Percentiles rank a stretch among this genome's conserved stretches.
Evolutionary conservation across 2,797 vertebrate genomes (phyloP).

Genomic region (Betta splendens): DNA sequence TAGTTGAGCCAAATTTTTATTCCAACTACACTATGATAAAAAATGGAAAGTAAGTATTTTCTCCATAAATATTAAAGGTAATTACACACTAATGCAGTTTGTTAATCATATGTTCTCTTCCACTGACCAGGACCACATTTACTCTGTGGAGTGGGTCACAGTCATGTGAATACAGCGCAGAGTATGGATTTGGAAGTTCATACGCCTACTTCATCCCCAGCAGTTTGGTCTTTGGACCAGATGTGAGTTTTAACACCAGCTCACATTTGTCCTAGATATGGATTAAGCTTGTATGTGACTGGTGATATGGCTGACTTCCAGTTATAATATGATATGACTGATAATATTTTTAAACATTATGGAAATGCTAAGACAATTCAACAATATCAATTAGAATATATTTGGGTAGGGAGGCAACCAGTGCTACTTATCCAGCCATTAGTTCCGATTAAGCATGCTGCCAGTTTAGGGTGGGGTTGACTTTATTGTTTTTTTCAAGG

Average conservation of each 20-base stretch:
- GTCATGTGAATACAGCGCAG: conserved; percentile 64
- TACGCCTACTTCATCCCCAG: conserved; percentile 82
- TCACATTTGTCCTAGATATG: neutral
- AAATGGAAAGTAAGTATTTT: conserved; percentile 81
- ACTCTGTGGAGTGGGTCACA: neutral
- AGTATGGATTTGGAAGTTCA: conserved; percentile 86
- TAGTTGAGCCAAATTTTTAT: conserved; percentile 43
- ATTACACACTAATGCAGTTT: neutral
- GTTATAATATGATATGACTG: no score
- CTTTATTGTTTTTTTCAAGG: neutral
- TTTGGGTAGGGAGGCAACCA: no score
- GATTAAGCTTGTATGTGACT: neutral
- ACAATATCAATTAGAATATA: no score
- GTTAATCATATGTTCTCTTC: neutral
- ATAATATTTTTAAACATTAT: no score
- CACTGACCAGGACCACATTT: conserved; percentile 53
- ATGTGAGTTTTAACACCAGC: conserved; percentile 62
- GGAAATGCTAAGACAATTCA: no score
- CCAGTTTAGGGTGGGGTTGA: neutral
- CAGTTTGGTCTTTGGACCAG: conserved; percentile 45
- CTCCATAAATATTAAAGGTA: neutral
- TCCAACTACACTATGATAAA: conserved; percentile 75
- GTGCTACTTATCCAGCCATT: no score
- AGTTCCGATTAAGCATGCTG: no score
- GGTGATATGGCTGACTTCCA: neutral